Evolutionary conservation across 2,113 vertebrate species (phyloP).

Genomic region (Paedocypris sp.): DNA sequence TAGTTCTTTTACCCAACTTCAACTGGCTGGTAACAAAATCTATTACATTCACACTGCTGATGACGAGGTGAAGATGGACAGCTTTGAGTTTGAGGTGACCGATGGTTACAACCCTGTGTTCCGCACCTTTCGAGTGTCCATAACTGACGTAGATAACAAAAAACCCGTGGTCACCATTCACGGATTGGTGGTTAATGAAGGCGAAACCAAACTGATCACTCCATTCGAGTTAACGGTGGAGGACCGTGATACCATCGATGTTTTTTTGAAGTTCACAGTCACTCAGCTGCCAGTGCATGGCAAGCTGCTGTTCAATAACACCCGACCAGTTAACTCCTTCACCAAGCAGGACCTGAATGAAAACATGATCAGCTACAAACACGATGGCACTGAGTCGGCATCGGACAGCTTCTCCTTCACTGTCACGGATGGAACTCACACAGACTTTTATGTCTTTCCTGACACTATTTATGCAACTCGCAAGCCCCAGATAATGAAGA

Average conservation of each 20-base stretch:
- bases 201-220: constrained; percentile 81
- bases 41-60: constrained; percentile 90
- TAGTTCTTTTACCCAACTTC: constrained; percentile 83
- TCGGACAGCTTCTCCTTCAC: constrained; percentile 90
- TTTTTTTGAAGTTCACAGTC: constrained; percentile 70
- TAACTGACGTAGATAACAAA: constrained; percentile 89
- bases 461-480: constrained; percentile 80
- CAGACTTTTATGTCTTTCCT: constrained; percentile 87
- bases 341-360: constrained; percentile 91
- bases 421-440: constrained; percentile 86
- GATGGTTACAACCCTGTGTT: constrained; percentile 90
- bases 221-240: constrained; percentile 88
- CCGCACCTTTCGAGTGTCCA: constrained; percentile 88
- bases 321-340: constrained; percentile 64
- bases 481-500: constrained; percentile 81
- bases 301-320: constrained; percentile 76
- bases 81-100: constrained; percentile 93
- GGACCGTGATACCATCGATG: constrained; percentile 80
- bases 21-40: constrained; percentile 87
- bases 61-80: constrained; percentile 92
- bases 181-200: constrained; percentile 70
- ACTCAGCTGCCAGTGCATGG: constrained; percentile 82
- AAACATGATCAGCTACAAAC: constrained; percentile 88
- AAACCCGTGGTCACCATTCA: constrained; percentile 84
- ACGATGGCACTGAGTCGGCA: constrained; percentile 74